Evolutionary conservation across 2,888 invertebrate genomes (phyloP), one percentile per base, ranked within the genome.

Genomic region (Brenthis daphne): DNA sequence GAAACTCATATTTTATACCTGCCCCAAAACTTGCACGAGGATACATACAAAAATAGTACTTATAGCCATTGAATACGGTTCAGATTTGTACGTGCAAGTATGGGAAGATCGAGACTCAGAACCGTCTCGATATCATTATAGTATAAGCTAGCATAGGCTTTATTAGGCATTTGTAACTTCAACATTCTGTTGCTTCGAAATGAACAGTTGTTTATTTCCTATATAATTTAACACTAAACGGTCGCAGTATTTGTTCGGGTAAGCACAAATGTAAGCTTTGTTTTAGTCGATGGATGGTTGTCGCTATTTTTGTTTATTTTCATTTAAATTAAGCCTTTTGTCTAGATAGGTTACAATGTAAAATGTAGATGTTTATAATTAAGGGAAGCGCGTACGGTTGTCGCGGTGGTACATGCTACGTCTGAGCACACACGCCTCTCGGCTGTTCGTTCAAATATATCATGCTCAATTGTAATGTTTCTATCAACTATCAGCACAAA

Each of bases 261-360:
- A 80, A 83, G 86, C 87, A 84, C 85, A 83, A 82, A 79, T 79
- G 33, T 53, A 11, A 82, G 81, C 75, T 81, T 82, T 81, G 29
- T 79, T 80, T 82, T 79, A 77, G 80, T 84, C 82, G 79, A 83
- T 85, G 84, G 79, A 85, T 82, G 85, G 82, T 83, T 86, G 86
- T 87, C 82, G 81, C 81, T 79, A 80, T 82, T 82, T 76, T 76
- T 75, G 72, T 76, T 77, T 48, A 37, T 64, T 77, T 68, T 77
- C 79, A 61, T 79, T 79, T 80, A 77, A 77, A 73, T 80, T 87
- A 88, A 88, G 87, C 89, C 85, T 86, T 84, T 83, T 80, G 82
- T 89, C 85, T 91, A 91, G 91, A 88, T 90, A 91, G 90, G 88
- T 83, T 87, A 88, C 82, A 82, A 83, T 87, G 71, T 75, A 73